Base-by-base conservation (phyloP, 2,797 vertebrate species). In the Neosalanx taihuensis region DNA sequence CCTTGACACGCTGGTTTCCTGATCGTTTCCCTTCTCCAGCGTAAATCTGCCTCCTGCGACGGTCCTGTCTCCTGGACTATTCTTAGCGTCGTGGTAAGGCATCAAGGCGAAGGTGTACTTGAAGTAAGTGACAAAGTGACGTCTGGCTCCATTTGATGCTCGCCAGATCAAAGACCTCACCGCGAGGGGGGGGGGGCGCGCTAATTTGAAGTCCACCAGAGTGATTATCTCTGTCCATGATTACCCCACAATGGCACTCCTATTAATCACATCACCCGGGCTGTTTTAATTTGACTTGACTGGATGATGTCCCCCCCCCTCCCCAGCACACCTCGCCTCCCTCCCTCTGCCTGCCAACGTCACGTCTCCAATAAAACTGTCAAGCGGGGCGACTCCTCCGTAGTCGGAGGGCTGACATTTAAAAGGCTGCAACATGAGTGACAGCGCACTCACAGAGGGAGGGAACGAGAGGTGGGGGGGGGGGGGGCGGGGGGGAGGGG, bases 231-330 rank as follows among this genome's bases (percentile, higher is more conserved):
- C 90, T 87, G 88, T 84, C 87, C 87, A 89, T 91, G 89, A 90
- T 91, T 91, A 91, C 89, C 88, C 85, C 89, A 91, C 91, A 91
- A 91, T 90, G 89, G 89, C 88, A 87, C 88, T 90, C 86, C 85
- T 90, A 92, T 93, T 92, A 92, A 92, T 93, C 91, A 93, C 90
- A 90, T 90, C 90, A 91, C 86, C 91, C 89, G 85, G 88, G 88
- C 91, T 90, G 91, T 90, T 92, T 87, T 91, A 92, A 92, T 93
- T 88, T 88, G 89, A 92, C 90, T 88, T 90, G 91, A 92, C 90
- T 91, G 77, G 60, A 78, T 75, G 81, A 85, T 89, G 86, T 64
- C 63, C 72, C 63, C 61, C 82, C 84, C 80, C 83, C 82, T 79
- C 83, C 23, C n/a, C 29, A 23, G 56, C n/a, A 35, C 31, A 69